Base-by-base conservation (phyloP, 2,113 vertebrate genomes). In the Ctenomys sociabilis region DNA sequence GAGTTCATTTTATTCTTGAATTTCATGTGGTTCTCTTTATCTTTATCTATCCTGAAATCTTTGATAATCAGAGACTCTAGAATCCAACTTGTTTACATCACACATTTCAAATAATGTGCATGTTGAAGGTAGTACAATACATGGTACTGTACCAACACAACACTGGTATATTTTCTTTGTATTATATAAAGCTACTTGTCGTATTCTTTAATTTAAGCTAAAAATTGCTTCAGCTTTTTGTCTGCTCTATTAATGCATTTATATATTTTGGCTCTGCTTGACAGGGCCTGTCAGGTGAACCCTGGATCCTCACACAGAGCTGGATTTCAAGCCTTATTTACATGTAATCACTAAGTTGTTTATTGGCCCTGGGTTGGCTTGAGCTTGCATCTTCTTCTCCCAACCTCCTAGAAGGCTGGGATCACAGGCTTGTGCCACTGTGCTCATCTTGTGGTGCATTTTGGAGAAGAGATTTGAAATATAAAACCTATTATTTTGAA, bases 401-500 rank as follows among this genome's bases (percentile, higher is more conserved):
- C 45, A 52, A 5, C 45, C 77, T 52, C 30, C 30, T 21, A 52
- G 77, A 32, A 40, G 28, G 1, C 45, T 52, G 13, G 28, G 45
- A 32, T 80, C 9, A 78, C 45, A 32, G 45, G 75, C 28, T 32
- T 32, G 7, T 52, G 30, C 43, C 16, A 32, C 13, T 13, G 52
- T 12, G 28, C 28, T 28, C 30, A 19, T 40, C 43, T 80, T 49
- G 95, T 68, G 59, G n/a, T n/a, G 22, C 5, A 72, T 72, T 93
- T 86, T 81, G 28, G 83, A 93, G 57, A 93, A 89, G 26, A 88
- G 6, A 63, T 22, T 68, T 96, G 72, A 70, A 90, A 87, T 66
- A 84, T 1, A 94, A 93, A 92, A 83, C 32, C 3, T 1, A 59
- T 77, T 43, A 16, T n/a, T 87, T 90, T 81, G 32, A 85, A 91